Conservation (phyloP, 2,888 invertebrate species). For the Ecdyonurus torrentis region DNA sequence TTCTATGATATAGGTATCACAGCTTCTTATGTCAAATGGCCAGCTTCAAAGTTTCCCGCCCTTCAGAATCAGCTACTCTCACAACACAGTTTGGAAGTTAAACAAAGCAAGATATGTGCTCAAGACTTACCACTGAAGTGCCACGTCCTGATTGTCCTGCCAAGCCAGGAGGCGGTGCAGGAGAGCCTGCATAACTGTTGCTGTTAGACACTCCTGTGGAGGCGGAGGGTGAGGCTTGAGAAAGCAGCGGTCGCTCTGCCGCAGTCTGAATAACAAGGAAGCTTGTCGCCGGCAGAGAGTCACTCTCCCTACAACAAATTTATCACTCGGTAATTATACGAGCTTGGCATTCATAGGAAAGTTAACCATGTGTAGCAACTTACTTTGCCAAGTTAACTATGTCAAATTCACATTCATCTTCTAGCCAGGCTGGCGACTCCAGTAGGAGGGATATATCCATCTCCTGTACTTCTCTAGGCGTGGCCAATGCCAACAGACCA, state of each 20-base stretch:
- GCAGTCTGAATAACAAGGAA: conserved; percentile 82
- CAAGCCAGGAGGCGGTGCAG: conserved; percentile 47
- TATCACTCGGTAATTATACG: not conserved
- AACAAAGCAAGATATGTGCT: no score
- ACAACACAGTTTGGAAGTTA: no score
- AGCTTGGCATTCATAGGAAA: not conserved
- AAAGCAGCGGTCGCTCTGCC: conserved; percentile 33
- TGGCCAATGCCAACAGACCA: conserved; percentile 79
- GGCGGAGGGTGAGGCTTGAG: conserved; percentile 24
- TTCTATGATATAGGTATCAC: no score
- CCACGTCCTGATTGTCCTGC: conserved; percentile 72
- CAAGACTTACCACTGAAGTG: conserved; percentile 61
- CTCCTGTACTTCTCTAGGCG: conserved; percentile 93
- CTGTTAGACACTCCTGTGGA: conserved; percentile 20
- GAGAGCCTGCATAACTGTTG: conserved; percentile 40
- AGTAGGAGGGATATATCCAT: conserved; percentile 85
- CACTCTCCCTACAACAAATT: conserved; percentile 37
- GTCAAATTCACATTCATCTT: conserved; percentile 95
- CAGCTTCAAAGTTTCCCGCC: no score
- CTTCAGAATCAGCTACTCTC: no score
- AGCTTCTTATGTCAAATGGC: no score
- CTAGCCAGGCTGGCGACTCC: conserved; percentile 86
- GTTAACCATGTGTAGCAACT: conserved; percentile 10
- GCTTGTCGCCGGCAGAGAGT: conserved; percentile 56
- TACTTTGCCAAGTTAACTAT: conserved; percentile 59